Evolutionary conservation across 2,888 invertebrate species (phyloP).

Genomic region (Phalera bucephala): DNA sequence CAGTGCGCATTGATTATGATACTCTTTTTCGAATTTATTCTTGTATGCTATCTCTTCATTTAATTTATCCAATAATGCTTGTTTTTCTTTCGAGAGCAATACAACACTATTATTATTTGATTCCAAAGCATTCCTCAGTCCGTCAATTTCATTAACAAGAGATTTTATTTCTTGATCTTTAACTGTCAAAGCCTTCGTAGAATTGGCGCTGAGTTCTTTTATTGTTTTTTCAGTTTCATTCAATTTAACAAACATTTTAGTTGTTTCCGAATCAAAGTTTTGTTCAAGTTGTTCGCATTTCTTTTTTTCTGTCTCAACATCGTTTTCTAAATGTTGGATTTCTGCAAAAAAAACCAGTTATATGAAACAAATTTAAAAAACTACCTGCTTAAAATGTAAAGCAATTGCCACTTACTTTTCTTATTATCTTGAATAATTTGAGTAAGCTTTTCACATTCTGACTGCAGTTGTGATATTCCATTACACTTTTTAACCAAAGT

Average conservation of each 20-base stretch:
- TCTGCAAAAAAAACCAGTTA: slow-evolving; percentile 29
- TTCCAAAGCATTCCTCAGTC: slow-evolving; percentile 28
- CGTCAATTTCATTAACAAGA: slow-evolving; percentile 36
- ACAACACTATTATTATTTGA: slow-evolving; percentile 23
- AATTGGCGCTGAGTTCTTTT: slow-evolving; percentile 26
- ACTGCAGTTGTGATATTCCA: slow-evolving; percentile 30
- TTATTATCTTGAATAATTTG: slow-evolving; percentile 33
- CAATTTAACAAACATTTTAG: slow-evolving; percentile 39
- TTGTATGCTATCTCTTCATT: slow-evolving; percentile 32
- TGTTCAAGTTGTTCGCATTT: slow-evolving; percentile 38
- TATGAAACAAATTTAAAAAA: no score
- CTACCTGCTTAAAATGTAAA: neutral
- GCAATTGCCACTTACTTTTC: slow-evolving; percentile 28
- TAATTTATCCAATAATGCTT: slow-evolving; percentile 31
- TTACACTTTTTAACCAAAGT: slow-evolving; percentile 30
- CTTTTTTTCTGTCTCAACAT: slow-evolving; percentile 37
- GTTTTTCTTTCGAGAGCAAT: slow-evolving; percentile 33
- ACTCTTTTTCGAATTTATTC: slow-evolving; percentile 42
- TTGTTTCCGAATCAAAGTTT: slow-evolving; percentile 36
- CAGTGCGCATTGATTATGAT: slow-evolving; percentile 35
- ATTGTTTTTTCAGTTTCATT: slow-evolving; percentile 40
- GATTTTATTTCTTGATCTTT: slow-evolving; percentile 28
- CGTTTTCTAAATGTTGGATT: slow-evolving; percentile 37
- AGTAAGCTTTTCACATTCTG: slow-evolving; percentile 28
- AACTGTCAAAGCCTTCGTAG: slow-evolving; percentile 16